Evolutionary conservation across 2,113 vertebrate genomes (phyloP).

Genomic region (Tricholaema leucomelas): DNA sequence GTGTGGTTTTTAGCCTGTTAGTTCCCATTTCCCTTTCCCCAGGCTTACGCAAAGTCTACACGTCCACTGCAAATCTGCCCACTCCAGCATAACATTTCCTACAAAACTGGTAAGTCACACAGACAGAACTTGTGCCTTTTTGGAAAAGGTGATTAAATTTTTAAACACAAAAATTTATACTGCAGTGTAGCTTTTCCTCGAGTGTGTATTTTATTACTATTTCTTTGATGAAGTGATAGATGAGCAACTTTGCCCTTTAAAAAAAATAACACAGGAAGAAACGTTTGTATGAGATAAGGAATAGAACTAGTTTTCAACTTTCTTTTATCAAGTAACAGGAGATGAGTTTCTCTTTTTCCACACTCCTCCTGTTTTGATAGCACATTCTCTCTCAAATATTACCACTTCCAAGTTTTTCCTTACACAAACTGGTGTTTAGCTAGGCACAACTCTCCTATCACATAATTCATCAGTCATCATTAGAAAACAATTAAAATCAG

Average conservation of each 20-base stretch:
- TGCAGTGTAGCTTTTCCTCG: not conserved
- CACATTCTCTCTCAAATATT: not conserved
- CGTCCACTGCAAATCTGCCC: not conserved
- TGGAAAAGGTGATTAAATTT: not conserved
- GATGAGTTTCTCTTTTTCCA: not conserved
- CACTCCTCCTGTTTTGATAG: constrained; percentile 1
- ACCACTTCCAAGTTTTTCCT: not conserved
- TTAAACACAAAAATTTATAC: not conserved
- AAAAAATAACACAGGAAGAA: not conserved
- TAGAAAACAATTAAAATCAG: not conserved
- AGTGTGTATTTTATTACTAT: not conserved
- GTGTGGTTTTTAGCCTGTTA: not conserved
- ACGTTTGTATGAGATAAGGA: not conserved
- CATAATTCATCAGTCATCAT: not conserved
- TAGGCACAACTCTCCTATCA: not conserved
- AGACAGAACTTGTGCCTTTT: not conserved
- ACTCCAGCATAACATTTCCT: not conserved
- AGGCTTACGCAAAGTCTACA: not conserved
- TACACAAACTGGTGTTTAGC: not conserved
- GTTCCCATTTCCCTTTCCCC: not conserved
- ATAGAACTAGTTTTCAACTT: not conserved
- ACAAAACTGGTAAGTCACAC: not conserved
- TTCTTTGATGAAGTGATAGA: not conserved
- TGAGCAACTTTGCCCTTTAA: not conserved
- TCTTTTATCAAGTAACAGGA: not conserved